Evolutionary conservation across 2,888 invertebrate species (phyloP), one percentile per base, ranked within the genome.

Genomic region (Pandemis corylana): DNA sequence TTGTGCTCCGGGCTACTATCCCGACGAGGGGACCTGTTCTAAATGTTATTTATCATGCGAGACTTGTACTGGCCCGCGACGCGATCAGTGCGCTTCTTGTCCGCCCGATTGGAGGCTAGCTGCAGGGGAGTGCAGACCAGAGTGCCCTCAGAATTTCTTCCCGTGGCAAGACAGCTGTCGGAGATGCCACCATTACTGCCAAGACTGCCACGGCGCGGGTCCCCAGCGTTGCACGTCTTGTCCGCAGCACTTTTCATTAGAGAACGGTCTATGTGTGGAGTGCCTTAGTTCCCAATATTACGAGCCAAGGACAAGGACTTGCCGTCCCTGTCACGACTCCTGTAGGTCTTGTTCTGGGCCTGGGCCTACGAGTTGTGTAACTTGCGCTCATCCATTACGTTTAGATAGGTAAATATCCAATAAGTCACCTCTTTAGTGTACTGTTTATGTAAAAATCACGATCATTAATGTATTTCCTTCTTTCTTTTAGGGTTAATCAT

Each of bases 181-280:
- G 80, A 97, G 97, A 84, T 98, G 98, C 90, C 98, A 98, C 91
- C 97, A 97, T 85, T 97, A 97, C 81, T 98, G 98, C 88, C 96
- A 96, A 83, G 97, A 97, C 83, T 98, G 98, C 87, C 96, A 96
- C 84, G 98, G 98, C 10, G 96, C 97, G 76, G 97, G 97, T 0
- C 97, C 97, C 0, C 94, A 96, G 82, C 95, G 96, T 72, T 97
- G 97, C 82, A 96, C 96, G 0, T 96, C 97, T 0, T 97, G 97
- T 80, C 96, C 96, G 3, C 93, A 95, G 10, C 96, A 96, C 83
- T 96, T 96, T 78, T 96, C 97, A 89, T 90, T 97, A 56, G 96
- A 96, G 78, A 95, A 95, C 73, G 97, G 96, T 1, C 89, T 96
- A 69, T 97, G 97, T 84, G 96, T 96, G 91, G 96, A 96, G 89